Evolutionary conservation across 2,113 vertebrate genomes (phyloP).

Genomic region (Chionomys nivalis): DNA sequence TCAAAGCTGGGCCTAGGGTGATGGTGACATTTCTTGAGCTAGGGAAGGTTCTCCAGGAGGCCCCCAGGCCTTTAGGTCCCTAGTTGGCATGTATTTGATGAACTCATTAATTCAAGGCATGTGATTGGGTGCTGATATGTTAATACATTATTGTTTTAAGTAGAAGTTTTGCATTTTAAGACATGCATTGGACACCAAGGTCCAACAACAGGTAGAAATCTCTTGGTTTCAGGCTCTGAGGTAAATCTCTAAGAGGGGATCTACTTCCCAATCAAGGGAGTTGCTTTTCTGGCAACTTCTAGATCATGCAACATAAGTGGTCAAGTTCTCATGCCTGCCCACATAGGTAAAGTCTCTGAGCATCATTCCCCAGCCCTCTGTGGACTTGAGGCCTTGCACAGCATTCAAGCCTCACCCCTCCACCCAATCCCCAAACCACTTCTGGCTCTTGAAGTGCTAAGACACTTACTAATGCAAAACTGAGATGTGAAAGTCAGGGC

Average conservation of each 20-base stretch:
- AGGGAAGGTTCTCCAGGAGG: not conserved
- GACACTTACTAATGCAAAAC: conserved; percentile 48
- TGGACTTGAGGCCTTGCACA: not conserved
- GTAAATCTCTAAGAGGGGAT: not conserved
- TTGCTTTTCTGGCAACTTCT: conserved; percentile 43
- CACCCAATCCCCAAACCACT: not conserved
- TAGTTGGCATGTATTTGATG: not conserved
- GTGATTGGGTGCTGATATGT: not conserved
- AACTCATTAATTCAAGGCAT: not conserved
- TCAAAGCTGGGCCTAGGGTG: not conserved
- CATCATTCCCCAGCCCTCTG: not conserved
- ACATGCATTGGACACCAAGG: not conserved
- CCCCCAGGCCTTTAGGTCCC: not conserved
- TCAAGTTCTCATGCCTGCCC: not conserved
- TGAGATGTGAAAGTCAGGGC: conserved; percentile 37
- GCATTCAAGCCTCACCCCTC: not conserved
- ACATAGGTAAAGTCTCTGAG: not conserved
- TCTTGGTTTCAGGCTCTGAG: conserved; percentile 28
- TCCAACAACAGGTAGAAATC: not conserved
- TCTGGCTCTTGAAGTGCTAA: conserved; percentile 6
- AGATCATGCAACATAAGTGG: not conserved
- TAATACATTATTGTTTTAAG: conserved; percentile 17
- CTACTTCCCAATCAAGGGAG: not conserved
- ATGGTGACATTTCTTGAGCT: not conserved
- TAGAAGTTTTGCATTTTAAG: conserved; percentile 31